Conservation (phyloP, 2,888 invertebrate genomes). For the Pyrgus malvae region DNA sequence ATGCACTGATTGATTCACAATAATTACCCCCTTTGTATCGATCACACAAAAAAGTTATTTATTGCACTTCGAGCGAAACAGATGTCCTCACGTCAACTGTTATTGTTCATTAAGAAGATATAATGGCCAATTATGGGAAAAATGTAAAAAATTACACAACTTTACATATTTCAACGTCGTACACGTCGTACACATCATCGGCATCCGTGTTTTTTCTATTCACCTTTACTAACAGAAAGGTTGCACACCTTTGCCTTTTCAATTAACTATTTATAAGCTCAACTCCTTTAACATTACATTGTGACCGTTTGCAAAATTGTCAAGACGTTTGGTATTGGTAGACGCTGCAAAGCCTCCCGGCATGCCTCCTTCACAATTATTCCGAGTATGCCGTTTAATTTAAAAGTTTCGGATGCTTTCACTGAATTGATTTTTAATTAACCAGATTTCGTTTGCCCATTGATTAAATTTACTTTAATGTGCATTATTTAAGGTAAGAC, state of each 20-base stretch:
- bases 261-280: constrained; percentile 25
- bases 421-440: constrained; percentile 16
- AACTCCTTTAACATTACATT: constrained; percentile 18
- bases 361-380: constrained; percentile 36
- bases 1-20: constrained; percentile 11
- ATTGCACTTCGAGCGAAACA: constrained; percentile 11
- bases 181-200: constrained; percentile 16
- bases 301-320: neutral
- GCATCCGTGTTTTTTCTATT: constrained; percentile 16
- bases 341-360: constrained; percentile 23
- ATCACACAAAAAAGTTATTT: constrained; percentile 18
- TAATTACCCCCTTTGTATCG: constrained; percentile 5
- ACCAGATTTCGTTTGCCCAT: constrained; percentile 20
- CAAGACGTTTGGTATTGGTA: constrained; percentile 12
- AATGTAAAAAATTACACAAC: constrained; percentile 19
- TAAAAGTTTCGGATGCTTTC: constrained; percentile 38
- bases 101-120: constrained; percentile 24
- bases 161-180: constrained; percentile 19
- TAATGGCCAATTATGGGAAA: constrained; percentile 25
- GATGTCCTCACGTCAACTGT: constrained; percentile 19
- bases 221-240: constrained; percentile 17
- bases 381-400: constrained; percentile 37
- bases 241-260: constrained; percentile 22
- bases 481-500: constrained; percentile 17
- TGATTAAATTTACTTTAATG: constrained; percentile 23